Evolutionary conservation across 2,888 invertebrate genomes (phyloP), one percentile per base, ranked within the genome.

Genomic region (Stictocephala bisonia): DNA sequence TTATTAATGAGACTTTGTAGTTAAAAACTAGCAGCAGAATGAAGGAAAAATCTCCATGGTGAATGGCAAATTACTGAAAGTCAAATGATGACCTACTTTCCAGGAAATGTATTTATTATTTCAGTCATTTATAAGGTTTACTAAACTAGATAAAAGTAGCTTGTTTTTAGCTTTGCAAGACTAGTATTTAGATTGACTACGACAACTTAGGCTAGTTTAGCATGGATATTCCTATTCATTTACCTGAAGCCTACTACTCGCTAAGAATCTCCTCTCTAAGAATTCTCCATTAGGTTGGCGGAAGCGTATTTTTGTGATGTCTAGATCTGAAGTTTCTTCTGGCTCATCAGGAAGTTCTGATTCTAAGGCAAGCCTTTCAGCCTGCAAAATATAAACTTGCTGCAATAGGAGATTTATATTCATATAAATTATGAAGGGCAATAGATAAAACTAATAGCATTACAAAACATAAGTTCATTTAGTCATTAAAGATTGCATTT

Each of bases 221-320:
- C 11, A 15, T 48, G 48, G 1, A 48, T 1, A 3, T 13, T 7
- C 18, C 11, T 48, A 2, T 9, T 51, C 66, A n/a, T 22, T 53
- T 80, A 89, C 88, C 83, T 88, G 86, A 58, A 92, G 83, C 53
- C 87, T 85, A 56, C 89, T 86, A 71, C 85, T 84, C 13, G 86
- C 85, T 50, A 85, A 84, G 86, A 97, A 97, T 80, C 93, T 90
- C 40, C 97, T 88, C 82, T 92, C 92, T 74, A 96, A 85, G 80
- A 89, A 88, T 79, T 89, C 87, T 60, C 93, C 92, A 78, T 91
- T 91, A 69, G 97, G 96, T 80, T 93, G 87, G 26, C 96, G 89
- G 77, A 97, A 90, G 77, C 95, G 88, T 79, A 97, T 90, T 84
- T 92, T 92, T 58, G 92, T 87, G 74, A 91, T 88, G 73, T 86